A percentile compares a stretch with the other conserved stretches of the same genome.
Conservation (phyloP, 2,888 invertebrate genomes). For the Patella ulyssiponensis region DNA sequence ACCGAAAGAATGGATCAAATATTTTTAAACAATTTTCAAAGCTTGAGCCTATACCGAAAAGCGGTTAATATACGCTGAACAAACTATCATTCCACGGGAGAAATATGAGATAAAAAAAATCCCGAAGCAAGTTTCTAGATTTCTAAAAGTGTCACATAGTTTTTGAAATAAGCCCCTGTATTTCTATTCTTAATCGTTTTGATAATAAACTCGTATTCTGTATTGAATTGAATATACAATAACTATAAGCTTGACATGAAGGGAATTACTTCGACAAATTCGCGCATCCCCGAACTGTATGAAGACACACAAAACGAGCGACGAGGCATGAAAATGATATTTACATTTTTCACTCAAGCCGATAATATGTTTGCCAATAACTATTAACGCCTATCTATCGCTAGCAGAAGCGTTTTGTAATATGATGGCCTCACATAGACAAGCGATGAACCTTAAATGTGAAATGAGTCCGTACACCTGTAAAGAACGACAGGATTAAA, state of each 20-base stretch:
- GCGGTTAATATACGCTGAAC: too few species aligned
- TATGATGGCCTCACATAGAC: background rate
- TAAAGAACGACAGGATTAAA: background rate
- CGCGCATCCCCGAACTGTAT: background rate
- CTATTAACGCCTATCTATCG: constrained; percentile 9
- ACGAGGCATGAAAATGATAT: constrained; percentile 12
- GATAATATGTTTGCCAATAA: constrained; percentile 12
- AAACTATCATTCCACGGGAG: too few species aligned
- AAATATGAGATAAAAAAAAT: too few species aligned
- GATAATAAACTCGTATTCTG: background rate
- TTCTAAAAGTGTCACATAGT: constrained; percentile 1
- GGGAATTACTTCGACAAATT: background rate
- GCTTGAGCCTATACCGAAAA: too few species aligned
- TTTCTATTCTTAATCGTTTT: background rate
- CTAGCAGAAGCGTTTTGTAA: constrained; percentile 1
- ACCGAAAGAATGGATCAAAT: too few species aligned
- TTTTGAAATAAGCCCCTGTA: constrained; percentile 6
- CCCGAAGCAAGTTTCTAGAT: too few species aligned
- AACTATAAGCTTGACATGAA: background rate
- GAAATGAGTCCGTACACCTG: constrained; percentile 5
- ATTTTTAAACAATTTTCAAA: too few species aligned
- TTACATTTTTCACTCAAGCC: constrained; percentile 12
- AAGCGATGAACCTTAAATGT: constrained; percentile 12
- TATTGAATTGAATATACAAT: constrained; percentile 6
- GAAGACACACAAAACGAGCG: constrained; percentile 1